A percentile compares a stretch with the other conserved stretches of the same genome.
Evolutionary conservation across 2,888 invertebrate genomes (phyloP).

Genomic region (Drosophila pegasa): DNA sequence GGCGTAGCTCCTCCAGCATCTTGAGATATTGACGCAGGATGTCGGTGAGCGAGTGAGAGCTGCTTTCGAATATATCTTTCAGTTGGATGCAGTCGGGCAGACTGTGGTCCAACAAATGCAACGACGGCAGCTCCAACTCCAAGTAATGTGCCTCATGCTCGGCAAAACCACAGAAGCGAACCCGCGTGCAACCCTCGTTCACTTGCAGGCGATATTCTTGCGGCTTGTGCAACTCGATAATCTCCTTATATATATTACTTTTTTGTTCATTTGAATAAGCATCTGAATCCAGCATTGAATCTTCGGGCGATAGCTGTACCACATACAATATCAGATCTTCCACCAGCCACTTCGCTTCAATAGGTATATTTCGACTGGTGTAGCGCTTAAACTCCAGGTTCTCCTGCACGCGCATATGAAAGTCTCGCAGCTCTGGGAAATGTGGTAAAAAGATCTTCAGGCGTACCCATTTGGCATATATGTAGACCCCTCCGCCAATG

Average conservation of each 20-base stretch:
- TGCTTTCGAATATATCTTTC: slow-evolving; percentile 59
- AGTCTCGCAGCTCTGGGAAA: slow-evolving; percentile 62
- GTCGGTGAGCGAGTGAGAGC: slow-evolving; percentile 26
- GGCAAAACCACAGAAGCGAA: slow-evolving; percentile 77
- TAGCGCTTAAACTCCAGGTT: slow-evolving; percentile 52
- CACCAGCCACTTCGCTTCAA: slow-evolving; percentile 61
- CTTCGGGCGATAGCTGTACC: slow-evolving; percentile 28
- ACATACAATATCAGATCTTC: slow-evolving; percentile 67
- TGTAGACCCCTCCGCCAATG: slow-evolving; percentile 44
- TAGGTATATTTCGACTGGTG: slow-evolving; percentile 28
- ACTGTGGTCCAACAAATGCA: slow-evolving; percentile 76
- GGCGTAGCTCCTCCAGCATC: slow-evolving; percentile 76
- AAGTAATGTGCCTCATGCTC: slow-evolving; percentile 77
- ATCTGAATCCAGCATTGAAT: background rate
- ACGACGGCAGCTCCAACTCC: slow-evolving; percentile 66
- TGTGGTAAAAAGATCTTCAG: slow-evolving; percentile 70
- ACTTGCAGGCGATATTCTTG: slow-evolving; percentile 67
- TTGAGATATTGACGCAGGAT: slow-evolving; percentile 63
- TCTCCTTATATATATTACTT: slow-evolving; percentile 71
- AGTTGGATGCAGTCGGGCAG: slow-evolving; percentile 77
- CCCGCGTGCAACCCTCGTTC: slow-evolving; percentile 55
- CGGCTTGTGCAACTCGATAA: slow-evolving; percentile 65
- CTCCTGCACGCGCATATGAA: slow-evolving; percentile 60
- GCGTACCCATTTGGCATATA: slow-evolving; percentile 47
- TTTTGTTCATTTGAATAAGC: background rate